These are phyloP conservation scores for Syngnathus floridae DNA, from an alignment of 2,113 vertebrate genomes.

Conservation along the genomic window DNA sequence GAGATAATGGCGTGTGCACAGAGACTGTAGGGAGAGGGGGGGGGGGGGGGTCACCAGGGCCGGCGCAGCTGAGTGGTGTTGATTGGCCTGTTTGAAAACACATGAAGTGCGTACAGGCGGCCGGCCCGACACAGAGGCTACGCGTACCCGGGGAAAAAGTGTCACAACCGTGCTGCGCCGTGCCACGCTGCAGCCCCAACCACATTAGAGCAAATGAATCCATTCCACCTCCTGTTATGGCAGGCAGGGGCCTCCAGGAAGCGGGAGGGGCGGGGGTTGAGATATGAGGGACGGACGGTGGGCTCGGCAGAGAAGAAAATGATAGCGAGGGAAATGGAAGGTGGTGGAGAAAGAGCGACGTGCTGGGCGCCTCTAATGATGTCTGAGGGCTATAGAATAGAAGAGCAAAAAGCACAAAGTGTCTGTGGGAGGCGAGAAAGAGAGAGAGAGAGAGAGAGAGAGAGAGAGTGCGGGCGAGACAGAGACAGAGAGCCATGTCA, in stretches of 20 bases:
- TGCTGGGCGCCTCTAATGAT: slow-evolving; percentile 65
- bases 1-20: slow-evolving; percentile 48
- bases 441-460: slow-evolving; percentile 19
- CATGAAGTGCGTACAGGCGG: slow-evolving; percentile 51
- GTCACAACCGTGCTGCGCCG: slow-evolving; percentile 54
- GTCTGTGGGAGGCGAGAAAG: slow-evolving; percentile 11
- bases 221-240: slow-evolving; percentile 73
- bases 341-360: slow-evolving; percentile 59
- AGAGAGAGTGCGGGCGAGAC: not conserved
- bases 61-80: slow-evolving; percentile 65
- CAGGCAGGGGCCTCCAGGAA: slow-evolving; percentile 66
- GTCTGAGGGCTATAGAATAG: slow-evolving; percentile 57
- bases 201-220: slow-evolving; percentile 78
- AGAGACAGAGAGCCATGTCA: slow-evolving; percentile 27
- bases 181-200: slow-evolving; percentile 75
- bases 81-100: slow-evolving; percentile 74
- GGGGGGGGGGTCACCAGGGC: slow-evolving; percentile 30
- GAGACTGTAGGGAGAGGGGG: slow-evolving; percentile 37
- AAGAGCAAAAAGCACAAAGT: slow-evolving; percentile 40
- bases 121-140: slow-evolving; percentile 29
- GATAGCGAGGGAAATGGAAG: slow-evolving; percentile 64
- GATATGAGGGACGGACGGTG: slow-evolving; percentile 55
- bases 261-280: slow-evolving; percentile 39
- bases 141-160: slow-evolving; percentile 51
- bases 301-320: slow-evolving; percentile 49